These are phyloP conservation scores for Climacteris rufus DNA, from an alignment of 2,113 vertebrate species.

Conservation along the genomic window DNA sequence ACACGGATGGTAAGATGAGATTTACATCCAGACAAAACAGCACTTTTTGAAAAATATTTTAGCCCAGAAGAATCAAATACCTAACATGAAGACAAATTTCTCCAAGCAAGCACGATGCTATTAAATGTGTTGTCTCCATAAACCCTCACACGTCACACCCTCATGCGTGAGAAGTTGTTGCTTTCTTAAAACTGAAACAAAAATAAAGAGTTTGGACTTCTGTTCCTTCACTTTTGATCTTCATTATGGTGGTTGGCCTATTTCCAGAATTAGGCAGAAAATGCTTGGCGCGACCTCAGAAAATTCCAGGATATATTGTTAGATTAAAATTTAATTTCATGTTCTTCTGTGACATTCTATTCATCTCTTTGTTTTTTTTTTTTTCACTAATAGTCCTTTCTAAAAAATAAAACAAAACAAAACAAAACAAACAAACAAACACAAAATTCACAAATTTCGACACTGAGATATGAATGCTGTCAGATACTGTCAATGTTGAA, in stretches of 20 bases:
- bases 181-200: background rate
- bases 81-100: background rate
- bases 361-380: too few species aligned
- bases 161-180: background rate
- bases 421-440: background rate
- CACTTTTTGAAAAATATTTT: background rate
- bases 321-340: background rate
- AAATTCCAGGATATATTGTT: background rate
- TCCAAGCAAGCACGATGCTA: background rate
- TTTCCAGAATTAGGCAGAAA: background rate
- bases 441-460: too few species aligned
- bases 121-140: background rate
- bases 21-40: background rate
- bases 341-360: background rate
- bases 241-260: background rate
- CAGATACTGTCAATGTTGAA: background rate
- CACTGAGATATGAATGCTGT: background rate
- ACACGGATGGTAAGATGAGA: background rate
- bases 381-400: too few species aligned
- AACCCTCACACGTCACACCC: background rate
- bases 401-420: background rate
- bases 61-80: background rate
- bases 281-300: background rate
- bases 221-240: background rate
- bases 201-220: background rate